Conservation (phyloP, 2,888 invertebrate species). For the Liposcelis brunnea region DNA sequence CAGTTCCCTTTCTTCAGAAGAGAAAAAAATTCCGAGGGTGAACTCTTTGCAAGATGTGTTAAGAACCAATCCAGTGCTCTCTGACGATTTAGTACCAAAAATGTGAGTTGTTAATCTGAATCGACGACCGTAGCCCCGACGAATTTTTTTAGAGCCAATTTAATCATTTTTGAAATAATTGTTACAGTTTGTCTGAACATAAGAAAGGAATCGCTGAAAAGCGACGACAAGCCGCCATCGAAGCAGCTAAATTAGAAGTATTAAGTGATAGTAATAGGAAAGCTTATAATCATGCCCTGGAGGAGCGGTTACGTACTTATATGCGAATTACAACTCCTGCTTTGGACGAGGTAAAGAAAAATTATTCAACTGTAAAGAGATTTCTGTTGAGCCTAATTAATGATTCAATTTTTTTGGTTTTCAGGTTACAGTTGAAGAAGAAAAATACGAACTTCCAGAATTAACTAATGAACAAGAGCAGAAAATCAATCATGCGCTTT, state of each 20-base stretch:
- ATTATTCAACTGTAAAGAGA: slow-evolving; percentile 18
- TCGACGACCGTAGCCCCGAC: slow-evolving; percentile 28
- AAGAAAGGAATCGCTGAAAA: slow-evolving; percentile 25
- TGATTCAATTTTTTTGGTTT: slow-evolving; percentile 15
- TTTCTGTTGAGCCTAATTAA: slow-evolving; percentile 31
- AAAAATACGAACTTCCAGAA: slow-evolving; percentile 20
- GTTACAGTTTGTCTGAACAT: slow-evolving; percentile 17
- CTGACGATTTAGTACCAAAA: slow-evolving; percentile 35
- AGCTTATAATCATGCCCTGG: slow-evolving; percentile 23
- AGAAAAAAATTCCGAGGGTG: slow-evolving; percentile 21
- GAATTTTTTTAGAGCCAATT: slow-evolving; percentile 17
- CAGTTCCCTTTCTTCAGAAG: background rate
- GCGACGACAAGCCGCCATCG: slow-evolving; percentile 25
- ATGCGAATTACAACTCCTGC: slow-evolving; percentile 28
- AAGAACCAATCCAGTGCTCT: slow-evolving; percentile 32
- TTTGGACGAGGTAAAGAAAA: slow-evolving; percentile 30
- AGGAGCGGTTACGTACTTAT: slow-evolving; percentile 26
- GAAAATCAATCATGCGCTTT: slow-evolving; percentile 35
- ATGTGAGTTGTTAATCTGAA: slow-evolving; percentile 32
- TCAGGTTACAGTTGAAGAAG: slow-evolving; percentile 21
- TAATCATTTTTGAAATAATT: background rate
- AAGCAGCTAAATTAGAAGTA: slow-evolving; percentile 20
- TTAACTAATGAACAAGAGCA: slow-evolving; percentile 20
- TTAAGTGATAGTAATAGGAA: slow-evolving; percentile 24
- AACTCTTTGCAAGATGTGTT: slow-evolving; percentile 40